Base-by-base conservation (phyloP, 2,113 vertebrate genomes). In the Prunella himalayana region DNA sequence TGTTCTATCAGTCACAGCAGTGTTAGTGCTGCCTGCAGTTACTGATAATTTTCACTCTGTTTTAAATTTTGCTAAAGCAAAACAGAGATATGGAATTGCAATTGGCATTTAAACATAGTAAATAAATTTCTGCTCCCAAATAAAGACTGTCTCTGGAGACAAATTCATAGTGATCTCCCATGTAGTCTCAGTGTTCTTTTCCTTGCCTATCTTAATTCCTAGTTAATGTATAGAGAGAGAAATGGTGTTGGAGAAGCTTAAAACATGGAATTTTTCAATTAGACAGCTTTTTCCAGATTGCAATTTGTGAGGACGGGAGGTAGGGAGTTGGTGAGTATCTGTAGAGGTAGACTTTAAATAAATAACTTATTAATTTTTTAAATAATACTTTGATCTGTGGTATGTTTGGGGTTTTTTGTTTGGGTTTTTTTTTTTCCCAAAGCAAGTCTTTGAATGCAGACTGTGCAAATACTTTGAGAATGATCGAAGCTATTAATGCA, bases 401-500 rank as follows among this genome's bases (percentile, higher is more conserved):
- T 27, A 33, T 63, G 19, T 33, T 60, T 19, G n/a, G 20, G 5
- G 1, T 0, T 5, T 7, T 28, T 23, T 35, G 9, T 33, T 56
- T 56, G 31, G 22, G n/a, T 2, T 31, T 30, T 22, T 28, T 13
- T 28, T 60, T 39, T 18, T 3, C 3, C 33, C 47, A 15, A 44
- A 61, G 35, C 35, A 51, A 44, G 6, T 35, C 59, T 72, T 42
- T 72, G 64, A 65, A 64, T 64, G 21, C 50, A 72, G 17, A 27
- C 63, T n/a, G n/a, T 44, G n/a, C 73, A 90, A 94, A 86, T 89
- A 56, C 35, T 82, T 76, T 50, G 50, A 63, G 73, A 86, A 61
- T 76, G 54, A 88, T 92, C 13, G 30, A 80, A 94, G 49, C 83
- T 97, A 72, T 86, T 92, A 92, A 61, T 84, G 37, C 71, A 47